These are phyloP conservation scores for Temnothorax nylanderi DNA, from an alignment of 1,140 invertebrate species.

Conservation along the genomic window DNA sequence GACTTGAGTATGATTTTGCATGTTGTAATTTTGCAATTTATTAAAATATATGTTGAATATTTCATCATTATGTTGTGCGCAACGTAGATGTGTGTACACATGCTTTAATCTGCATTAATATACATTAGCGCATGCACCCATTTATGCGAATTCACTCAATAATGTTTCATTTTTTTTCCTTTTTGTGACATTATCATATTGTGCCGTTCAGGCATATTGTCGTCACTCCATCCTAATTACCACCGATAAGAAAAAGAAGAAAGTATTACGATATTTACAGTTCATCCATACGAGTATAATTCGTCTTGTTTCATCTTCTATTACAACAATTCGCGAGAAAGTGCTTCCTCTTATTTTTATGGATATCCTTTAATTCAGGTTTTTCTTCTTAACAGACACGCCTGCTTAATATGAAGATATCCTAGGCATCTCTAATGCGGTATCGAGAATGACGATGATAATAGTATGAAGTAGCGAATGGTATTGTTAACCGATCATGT, in stretches of 20 bases:
- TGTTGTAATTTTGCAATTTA: neutral
- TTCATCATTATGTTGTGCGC: neutral
- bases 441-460: neutral
- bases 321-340: slow-evolving; percentile 7
- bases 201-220: slow-evolving; percentile 47
- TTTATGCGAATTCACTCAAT: slow-evolving; percentile 40
- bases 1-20: neutral
- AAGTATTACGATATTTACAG: neutral
- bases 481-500: slow-evolving; percentile 60
- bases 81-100: neutral
- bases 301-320: neutral
- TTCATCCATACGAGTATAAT: neutral
- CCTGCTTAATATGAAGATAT: neutral
- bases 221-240: slow-evolving; percentile 52
- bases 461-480: slow-evolving; percentile 49
- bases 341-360: slow-evolving; percentile 46
- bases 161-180: slow-evolving; percentile 31
- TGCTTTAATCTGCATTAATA: slow-evolving; percentile 3
- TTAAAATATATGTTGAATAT: neutral
- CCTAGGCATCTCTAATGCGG: neutral
- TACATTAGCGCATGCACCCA: slow-evolving; percentile 10
- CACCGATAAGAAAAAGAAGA: slow-evolving; percentile 1
- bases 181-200: slow-evolving; percentile 62
- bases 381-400: neutral
- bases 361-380: neutral